Percentiles rank a stretch among this genome's conserved stretches.
Evolutionary conservation across 1,140 invertebrate genomes (phyloP).

Genomic region (Drosophila kurseongensis): DNA sequence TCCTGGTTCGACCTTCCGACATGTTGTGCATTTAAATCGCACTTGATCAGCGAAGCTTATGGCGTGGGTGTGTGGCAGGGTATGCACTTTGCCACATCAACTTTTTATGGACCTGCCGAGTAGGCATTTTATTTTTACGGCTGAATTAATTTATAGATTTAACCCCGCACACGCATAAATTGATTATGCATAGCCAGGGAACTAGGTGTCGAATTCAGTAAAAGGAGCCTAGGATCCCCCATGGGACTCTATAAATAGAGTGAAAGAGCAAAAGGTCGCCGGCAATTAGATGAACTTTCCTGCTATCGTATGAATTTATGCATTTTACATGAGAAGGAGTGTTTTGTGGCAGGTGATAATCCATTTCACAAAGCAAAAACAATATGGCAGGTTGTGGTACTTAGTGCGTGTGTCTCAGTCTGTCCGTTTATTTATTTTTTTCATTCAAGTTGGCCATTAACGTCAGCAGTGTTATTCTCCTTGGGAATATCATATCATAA

Average conservation of each 20-base stretch:
- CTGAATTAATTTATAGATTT: conserved; percentile 62
- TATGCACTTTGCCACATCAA: conserved; percentile 45
- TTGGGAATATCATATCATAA: neutral
- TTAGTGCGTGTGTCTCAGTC: conserved; percentile 10
- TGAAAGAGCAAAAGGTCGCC: conserved; percentile 30
- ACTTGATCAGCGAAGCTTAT: conserved; percentile 49
- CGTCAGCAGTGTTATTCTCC: conserved; percentile 24
- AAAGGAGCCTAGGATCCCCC: conserved; percentile 1
- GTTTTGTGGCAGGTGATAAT: conserved; percentile 52
- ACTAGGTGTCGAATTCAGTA: conserved; percentile 5
- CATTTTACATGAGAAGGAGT: conserved; percentile 62
- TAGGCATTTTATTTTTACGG: conserved; percentile 63
- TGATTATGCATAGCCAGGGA: conserved; percentile 69
- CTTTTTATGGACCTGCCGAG: conserved; percentile 45
- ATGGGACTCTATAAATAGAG: conserved; percentile 58
- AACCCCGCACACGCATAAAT: conserved; percentile 53
- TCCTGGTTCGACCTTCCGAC: conserved; percentile 19
- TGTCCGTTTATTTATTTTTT: neutral
- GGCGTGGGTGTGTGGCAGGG: neutral
- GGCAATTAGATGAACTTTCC: conserved; percentile 65
- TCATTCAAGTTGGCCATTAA: conserved; percentile 26
- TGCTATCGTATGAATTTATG: conserved; percentile 52
- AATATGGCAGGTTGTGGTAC: conserved; percentile 41
- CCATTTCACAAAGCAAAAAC: conserved; percentile 63
- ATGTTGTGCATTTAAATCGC: conserved; percentile 65